Percentiles rank a stretch among this genome's conserved stretches.
These are phyloP conservation scores for Galeopterus variegatus DNA, from an alignment of 2,113 vertebrate genomes.

Conservation along the genomic window DNA sequence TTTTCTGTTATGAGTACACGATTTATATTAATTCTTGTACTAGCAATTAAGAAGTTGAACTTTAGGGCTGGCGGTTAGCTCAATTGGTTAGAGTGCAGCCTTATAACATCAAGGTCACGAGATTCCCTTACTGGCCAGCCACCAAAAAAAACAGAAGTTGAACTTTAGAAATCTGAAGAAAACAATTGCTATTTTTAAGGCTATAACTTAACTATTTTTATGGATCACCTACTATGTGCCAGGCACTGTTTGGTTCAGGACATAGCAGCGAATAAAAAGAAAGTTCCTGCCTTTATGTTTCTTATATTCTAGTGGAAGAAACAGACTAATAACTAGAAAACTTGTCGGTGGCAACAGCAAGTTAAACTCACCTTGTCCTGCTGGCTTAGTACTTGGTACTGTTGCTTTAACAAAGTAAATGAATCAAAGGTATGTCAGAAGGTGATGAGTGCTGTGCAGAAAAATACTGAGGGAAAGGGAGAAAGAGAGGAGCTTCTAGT, in stretches of 20 bases:
- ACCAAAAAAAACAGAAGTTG: background rate
- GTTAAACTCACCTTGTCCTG: no score
- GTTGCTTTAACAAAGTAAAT: no score
- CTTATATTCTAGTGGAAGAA: background rate
- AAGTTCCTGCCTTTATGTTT: background rate
- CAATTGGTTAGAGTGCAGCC: no score
- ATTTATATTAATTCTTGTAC: background rate
- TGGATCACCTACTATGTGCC: background rate
- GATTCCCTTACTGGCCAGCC: no score
- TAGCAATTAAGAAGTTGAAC: background rate
- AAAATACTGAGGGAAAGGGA: background rate
- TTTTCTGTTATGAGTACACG: background rate
- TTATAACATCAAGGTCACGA: no score
- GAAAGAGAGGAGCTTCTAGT: background rate
- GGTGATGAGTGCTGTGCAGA: background rate
- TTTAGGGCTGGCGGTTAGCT: background rate
- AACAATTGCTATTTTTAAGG: background rate
- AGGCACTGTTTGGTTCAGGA: background rate
- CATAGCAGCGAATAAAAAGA: background rate
- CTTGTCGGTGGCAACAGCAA: no score
- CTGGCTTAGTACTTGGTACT: no score
- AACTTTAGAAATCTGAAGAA: background rate
- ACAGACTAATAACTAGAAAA: background rate
- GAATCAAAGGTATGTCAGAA: background rate
- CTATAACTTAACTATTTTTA: background rate